These are phyloP conservation scores for Aporophyla lueneburgensis DNA, from an alignment of 2,888 invertebrate species.

Conservation along the genomic window DNA sequence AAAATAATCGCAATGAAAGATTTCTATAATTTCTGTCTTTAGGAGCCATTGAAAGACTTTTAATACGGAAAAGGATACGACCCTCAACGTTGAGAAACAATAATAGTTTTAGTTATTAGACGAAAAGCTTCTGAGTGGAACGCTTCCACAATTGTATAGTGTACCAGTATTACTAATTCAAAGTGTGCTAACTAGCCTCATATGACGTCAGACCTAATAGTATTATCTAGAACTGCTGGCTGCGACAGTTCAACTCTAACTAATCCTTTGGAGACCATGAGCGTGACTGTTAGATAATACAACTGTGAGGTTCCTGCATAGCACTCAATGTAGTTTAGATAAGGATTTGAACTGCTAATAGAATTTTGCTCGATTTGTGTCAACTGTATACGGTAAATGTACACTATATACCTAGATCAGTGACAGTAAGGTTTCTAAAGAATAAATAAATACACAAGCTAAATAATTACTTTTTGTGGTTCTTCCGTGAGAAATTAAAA, in stretches of 20 bases:
- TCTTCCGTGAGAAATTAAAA: not conserved
- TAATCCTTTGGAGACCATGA: slow-evolving; percentile 51
- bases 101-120: too few species aligned
- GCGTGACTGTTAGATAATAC: slow-evolving; percentile 34
- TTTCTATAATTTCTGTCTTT: not conserved
- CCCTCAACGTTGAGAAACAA: not conserved
- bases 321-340: not conserved
- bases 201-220: slow-evolving; percentile 26
- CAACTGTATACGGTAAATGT: too few species aligned
- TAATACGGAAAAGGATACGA: not conserved
- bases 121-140: too few species aligned
- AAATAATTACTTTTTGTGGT: not conserved
- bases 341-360: too few species aligned
- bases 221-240: slow-evolving; percentile 34
- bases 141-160: not conserved
- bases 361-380: not conserved
- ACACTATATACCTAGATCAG: too few species aligned
- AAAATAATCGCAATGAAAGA: not conserved
- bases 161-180: not conserved
- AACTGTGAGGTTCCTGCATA: not conserved
- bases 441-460: too few species aligned
- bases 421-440: too few species aligned
- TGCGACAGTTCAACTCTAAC: slow-evolving; percentile 53
- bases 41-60: not conserved
- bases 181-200: not conserved